These are phyloP conservation scores for Anhinga anhinga DNA, from an alignment of 2,113 vertebrate genomes.

Conservation along the genomic window DNA sequence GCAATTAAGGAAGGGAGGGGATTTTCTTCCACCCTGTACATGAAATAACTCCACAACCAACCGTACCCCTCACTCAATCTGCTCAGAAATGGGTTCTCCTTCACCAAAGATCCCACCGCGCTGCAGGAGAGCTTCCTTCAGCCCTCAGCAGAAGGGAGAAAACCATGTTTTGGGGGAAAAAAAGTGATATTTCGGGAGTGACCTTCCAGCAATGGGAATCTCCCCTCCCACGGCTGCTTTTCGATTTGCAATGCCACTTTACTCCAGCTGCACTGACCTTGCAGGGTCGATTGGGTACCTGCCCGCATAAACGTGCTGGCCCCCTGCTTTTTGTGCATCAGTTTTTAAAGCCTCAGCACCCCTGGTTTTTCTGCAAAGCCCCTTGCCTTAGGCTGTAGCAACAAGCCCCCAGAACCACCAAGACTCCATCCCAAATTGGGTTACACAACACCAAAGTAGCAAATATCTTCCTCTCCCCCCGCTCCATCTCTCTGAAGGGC, in stretches of 20 bases:
- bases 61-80: not conserved
- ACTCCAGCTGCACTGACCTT: not conserved
- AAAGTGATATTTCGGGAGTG: not conserved
- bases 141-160: too few relatives aligned
- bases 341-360: not conserved
- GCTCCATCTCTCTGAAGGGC: not conserved
- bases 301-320: not conserved
- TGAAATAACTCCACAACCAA: not conserved
- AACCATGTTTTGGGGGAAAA: accelerated
- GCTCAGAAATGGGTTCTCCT: not conserved
- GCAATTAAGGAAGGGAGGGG: not conserved
- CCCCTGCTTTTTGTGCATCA: not conserved
- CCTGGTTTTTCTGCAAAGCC: not conserved
- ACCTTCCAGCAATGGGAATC: not conserved
- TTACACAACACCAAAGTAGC: not conserved
- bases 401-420: not conserved
- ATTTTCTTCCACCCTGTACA: not conserved
- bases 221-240: not conserved
- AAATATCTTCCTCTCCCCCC: not conserved
- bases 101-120: not conserved
- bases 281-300: not conserved
- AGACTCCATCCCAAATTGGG: not conserved
- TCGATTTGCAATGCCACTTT: not conserved
- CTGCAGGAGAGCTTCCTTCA: not conserved
- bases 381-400: accelerated